These are phyloP conservation scores for Podarcis lilfordi DNA, from an alignment of 2,797 vertebrate genomes.

Conservation along the genomic window DNA sequence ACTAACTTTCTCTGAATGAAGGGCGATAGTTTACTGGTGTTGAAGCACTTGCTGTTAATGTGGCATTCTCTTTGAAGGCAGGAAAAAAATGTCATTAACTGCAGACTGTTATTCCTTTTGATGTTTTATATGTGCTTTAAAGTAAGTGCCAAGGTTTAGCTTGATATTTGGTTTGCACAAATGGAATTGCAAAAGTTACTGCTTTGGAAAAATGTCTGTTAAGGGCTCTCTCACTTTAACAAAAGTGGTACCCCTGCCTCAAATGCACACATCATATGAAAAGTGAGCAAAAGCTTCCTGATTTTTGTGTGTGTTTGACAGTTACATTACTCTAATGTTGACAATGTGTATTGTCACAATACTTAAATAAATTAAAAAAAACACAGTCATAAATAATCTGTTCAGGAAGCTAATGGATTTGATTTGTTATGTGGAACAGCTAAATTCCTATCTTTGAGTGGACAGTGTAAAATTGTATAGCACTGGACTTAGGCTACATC, in stretches of 20 bases:
- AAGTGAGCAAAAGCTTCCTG: slow-evolving; percentile 37
- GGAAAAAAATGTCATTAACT: neutral
- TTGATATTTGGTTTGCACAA: slow-evolving; percentile 14
- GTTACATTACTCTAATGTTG: neutral
- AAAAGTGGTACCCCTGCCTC: slow-evolving; percentile 40
- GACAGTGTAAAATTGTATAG: neutral
- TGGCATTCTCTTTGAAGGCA: slow-evolving; percentile 18
- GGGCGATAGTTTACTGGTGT: neutral
- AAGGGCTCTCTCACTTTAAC: slow-evolving; percentile 44
- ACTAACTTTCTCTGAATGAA: neutral
- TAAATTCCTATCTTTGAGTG: neutral
- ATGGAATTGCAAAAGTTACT: slow-evolving; percentile 50
- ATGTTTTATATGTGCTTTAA: slow-evolving; percentile 9
- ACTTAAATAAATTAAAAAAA: no score
- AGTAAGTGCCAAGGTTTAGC: slow-evolving; percentile 38
- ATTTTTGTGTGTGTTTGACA: slow-evolving; percentile 11
- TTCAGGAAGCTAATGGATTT: neutral
- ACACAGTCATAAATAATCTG: neutral
- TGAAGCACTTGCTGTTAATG: neutral
- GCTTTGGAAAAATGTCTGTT: slow-evolving; percentile 41
- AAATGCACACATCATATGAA: slow-evolving; percentile 23
- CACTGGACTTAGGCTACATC: no score
- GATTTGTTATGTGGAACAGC: neutral
- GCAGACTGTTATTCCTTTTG: neutral
- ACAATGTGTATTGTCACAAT: neutral